Percentiles rank a stretch among this genome's conserved stretches.
These are phyloP conservation scores for Graptemys geographica DNA, from an alignment of 2,797 vertebrate species.

Conservation along the genomic window DNA sequence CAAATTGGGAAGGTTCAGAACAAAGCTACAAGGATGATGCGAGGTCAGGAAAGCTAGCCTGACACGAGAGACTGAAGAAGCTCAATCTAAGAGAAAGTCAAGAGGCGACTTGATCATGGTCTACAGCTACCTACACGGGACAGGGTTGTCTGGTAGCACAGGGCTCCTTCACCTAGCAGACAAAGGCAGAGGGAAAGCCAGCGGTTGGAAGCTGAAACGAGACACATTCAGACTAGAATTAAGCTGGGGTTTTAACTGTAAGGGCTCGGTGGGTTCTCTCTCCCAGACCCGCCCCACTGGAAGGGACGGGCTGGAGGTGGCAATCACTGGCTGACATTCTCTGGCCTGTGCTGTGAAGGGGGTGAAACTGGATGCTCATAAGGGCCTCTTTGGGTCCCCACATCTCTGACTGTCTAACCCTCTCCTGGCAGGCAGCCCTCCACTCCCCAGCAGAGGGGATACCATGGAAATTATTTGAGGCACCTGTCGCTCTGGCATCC, in stretches of 20 bases:
- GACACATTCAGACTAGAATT: neutral
- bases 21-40: neutral
- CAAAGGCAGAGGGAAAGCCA: neutral
- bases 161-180: too few relatives aligned
- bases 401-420: neutral
- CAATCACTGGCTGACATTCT: neutral
- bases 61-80: neutral
- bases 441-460: neutral
- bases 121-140: neutral
- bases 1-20: neutral
- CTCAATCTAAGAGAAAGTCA: neutral
- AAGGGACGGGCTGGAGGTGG: neutral
- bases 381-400: neutral
- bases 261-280: neutral
- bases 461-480: neutral
- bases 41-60: neutral
- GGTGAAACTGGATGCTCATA: neutral
- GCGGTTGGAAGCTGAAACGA: neutral
- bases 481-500: neutral
- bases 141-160: neutral
- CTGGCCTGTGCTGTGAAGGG: neutral
- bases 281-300: neutral
- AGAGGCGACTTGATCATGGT: neutral
- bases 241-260: neutral
- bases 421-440: neutral